Evolutionary conservation across 2,113 vertebrate species (phyloP), one percentile per base, ranked within the genome.

Genomic region (Seriola rivoliana): DNA sequence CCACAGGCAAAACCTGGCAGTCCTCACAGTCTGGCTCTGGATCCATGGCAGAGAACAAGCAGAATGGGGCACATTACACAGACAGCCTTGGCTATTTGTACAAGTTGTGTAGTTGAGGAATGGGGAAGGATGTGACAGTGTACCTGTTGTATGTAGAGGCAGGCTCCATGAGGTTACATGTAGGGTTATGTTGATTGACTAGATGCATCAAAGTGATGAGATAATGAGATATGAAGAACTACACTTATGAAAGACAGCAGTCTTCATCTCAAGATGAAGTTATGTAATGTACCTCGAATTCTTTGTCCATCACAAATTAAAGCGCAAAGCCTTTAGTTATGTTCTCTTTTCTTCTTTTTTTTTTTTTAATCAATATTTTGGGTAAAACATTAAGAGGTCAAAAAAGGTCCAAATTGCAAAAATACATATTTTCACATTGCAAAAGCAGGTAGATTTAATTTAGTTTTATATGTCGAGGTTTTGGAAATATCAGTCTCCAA

Each of bases 201-300:
- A 10, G 16, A 17, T 21, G 40, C 65, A 69, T 66, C 34, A 77
- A 23, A 48, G 46, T 10, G 17, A 48, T n/a, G 36, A 66, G 42
- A 36, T 36, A 23, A 48, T 19, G 29, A 66, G 42, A 73, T 38
- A 73, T 38, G 38, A 74, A 46, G 19, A 74, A 13, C 5, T 0
- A 17, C 57, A 17, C 10, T 9, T 62, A 59, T 21, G 58, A 68
- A 69, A 77, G 25, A 62, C 40, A 42, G 40, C 62, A 78, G 16
- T 36, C 44, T 74, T 55, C 36, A 34, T 40, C 50, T 69, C 70
- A 74, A 81, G 73, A 55, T 42, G 57, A 79, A 21, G 60, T 91
- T 85, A 65, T 19, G 13, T 79, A 81, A 85, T n/a, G 21, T 1
- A 36, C 60, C 29, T 79, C 76, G 50, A 75, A 69, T 17, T 21